These are phyloP conservation scores for Zaprionus tsacasi DNA, from an alignment of 1,140 invertebrate species.

Conservation along the genomic window DNA sequence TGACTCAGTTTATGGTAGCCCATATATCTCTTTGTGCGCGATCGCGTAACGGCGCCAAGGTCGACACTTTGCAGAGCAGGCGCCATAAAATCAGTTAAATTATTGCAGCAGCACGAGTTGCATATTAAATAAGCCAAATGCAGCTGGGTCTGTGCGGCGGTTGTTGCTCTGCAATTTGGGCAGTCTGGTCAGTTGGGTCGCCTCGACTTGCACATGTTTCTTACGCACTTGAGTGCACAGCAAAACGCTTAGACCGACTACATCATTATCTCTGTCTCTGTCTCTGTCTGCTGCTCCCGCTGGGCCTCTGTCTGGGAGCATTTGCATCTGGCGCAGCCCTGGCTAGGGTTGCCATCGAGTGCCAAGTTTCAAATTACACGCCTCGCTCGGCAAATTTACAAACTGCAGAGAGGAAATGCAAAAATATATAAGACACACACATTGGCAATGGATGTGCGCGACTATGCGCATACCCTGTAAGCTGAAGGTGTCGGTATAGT, in stretches of 20 bases:
- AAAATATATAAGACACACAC: conserved; percentile 5
- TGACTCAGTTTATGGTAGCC: not conserved
- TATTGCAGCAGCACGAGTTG: conserved; percentile 26
- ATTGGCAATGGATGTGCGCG: not conserved
- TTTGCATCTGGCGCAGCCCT: conserved; percentile 13
- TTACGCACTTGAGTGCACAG: conserved; percentile 31
- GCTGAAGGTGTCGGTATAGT: not conserved
- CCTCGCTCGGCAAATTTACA: conserved; percentile 33
- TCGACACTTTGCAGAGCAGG: not conserved
- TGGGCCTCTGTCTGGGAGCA: not conserved
- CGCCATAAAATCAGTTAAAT: conserved; percentile 25
- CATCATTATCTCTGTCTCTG: not conserved
- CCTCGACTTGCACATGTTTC: conserved; percentile 30
- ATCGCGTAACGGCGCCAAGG: conserved; percentile 4
- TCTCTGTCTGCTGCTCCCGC: not conserved
- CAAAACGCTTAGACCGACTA: conserved; percentile 3
- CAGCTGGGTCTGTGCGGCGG: conserved; percentile 23
- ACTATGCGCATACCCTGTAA: not conserved
- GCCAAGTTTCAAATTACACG: conserved; percentile 78
- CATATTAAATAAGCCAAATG: conserved; percentile 46
- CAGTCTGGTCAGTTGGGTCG: conserved; percentile 21
- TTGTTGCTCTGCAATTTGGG: conserved; percentile 9
- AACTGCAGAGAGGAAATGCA: conserved; percentile 19
- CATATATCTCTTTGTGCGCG: not conserved
- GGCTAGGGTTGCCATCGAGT: conserved; percentile 38